phyloP scores from a whole-genome alignment of 2,113 vertebrate species.

The Paramisgurnus dabryanus region DNA sequence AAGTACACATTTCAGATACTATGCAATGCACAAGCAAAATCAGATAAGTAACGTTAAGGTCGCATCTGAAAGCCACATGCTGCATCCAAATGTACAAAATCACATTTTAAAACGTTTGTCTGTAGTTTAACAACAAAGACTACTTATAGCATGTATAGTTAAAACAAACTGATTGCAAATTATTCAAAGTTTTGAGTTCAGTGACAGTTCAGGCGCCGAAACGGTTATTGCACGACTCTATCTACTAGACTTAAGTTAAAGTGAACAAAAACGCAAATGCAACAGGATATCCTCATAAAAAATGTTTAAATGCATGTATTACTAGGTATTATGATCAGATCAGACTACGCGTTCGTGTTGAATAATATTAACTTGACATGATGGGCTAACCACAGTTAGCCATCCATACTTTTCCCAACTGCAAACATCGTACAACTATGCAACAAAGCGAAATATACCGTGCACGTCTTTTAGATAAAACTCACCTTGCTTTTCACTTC shows the following conservation, averaged over 20 bases:
- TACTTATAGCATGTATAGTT: background rate
- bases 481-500: constrained; percentile 98
- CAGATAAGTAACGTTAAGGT: background rate
- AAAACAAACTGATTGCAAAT: background rate
- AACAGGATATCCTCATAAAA: background rate
- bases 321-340: background rate
- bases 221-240: background rate
- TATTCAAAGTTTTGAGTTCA: background rate
- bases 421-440: constrained; percentile 1
- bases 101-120: background rate
- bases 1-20: background rate
- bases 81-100: background rate
- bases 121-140: background rate
- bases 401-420: background rate
- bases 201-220: constrained; percentile 1
- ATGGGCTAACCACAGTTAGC: constrained; percentile 32
- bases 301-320: background rate
- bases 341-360: background rate
- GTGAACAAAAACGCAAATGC: background rate
- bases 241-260: background rate
- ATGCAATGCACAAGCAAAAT: background rate
- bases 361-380: background rate
- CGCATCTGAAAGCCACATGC: constrained; percentile 6
- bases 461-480: background rate
- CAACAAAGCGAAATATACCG: background rate